Conservation (phyloP, 2,113 vertebrate species). For the Nothocercus nigrocapillus region DNA sequence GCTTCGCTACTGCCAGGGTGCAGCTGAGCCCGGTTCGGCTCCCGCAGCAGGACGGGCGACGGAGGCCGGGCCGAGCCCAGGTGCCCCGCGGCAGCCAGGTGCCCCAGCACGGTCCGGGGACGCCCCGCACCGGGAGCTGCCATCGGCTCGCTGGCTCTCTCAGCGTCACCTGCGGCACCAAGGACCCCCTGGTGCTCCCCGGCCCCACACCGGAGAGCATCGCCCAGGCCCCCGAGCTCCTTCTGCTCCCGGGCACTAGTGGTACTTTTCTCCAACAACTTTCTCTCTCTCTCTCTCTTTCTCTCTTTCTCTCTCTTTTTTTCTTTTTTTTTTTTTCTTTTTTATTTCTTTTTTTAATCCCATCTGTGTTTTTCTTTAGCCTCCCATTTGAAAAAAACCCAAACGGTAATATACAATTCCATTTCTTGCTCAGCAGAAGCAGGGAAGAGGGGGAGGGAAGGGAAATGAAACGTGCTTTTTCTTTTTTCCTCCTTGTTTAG, state of each 20-base stretch:
- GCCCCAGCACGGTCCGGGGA: background rate
- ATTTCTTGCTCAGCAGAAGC: constrained; percentile 79
- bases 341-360: constrained; percentile 79
- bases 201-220: background rate
- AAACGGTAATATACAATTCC: constrained; percentile 82
- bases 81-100: rapidly evolving
- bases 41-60: rapidly evolving
- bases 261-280: constrained; percentile 54
- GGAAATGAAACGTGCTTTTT: constrained; percentile 48
- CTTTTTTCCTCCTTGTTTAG: background rate
- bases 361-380: constrained; percentile 87
- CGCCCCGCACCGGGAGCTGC: background rate
- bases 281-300: constrained; percentile 56
- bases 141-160: background rate
- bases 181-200: background rate
- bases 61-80: background rate
- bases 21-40: background rate
- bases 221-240: constrained; percentile 17
- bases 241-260: constrained; percentile 37
- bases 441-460: constrained; percentile 76
- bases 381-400: constrained; percentile 80
- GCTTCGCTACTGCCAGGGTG: background rate
- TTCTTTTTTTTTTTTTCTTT: background rate
- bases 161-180: background rate
- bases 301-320: constrained; percentile 48